Percentiles rank a stretch among this genome's conserved stretches.
Conservation (phyloP, 2,797 vertebrate genomes). For the Prionace glauca region DNA sequence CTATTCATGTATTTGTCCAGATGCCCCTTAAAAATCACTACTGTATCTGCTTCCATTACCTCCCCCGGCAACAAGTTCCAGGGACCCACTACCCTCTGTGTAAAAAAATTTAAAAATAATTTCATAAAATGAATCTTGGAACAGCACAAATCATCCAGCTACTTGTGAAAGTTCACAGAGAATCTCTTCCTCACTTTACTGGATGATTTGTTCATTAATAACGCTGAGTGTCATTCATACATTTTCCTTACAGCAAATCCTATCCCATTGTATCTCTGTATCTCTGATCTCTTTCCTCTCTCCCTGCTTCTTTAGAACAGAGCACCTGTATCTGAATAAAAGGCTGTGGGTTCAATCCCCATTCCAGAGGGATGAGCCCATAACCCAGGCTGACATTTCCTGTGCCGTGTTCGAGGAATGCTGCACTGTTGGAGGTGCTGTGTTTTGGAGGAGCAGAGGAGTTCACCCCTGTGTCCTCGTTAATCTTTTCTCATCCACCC, state of each 20-base stretch:
- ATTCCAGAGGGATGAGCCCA: not conserved
- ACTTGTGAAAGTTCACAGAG: not conserved
- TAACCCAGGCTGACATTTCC: not conserved
- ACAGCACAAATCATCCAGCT: not conserved
- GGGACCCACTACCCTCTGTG: too few relatives aligned
- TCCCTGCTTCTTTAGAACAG: conserved; percentile 41
- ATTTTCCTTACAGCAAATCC: not conserved
- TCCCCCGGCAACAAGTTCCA: too few relatives aligned
- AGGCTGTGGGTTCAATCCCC: not conserved
- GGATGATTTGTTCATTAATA: conserved; percentile 34
- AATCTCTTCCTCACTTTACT: not conserved
- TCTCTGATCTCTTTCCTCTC: conserved; percentile 17
- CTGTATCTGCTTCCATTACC: too few relatives aligned
- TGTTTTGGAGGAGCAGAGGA: not conserved
- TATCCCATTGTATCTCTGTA: not conserved
- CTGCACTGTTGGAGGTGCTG: not conserved
- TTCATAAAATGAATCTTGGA: not conserved
- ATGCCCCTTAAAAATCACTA: too few relatives aligned
- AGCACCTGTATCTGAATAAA: not conserved
- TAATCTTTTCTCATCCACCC: too few relatives aligned
- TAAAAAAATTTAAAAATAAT: not conserved
- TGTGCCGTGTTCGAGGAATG: not conserved
- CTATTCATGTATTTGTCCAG: too few relatives aligned
- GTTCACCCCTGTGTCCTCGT: not conserved
- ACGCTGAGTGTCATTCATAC: not conserved